A percentile compares a stretch with the other conserved stretches of the same genome.
Evolutionary conservation across 1,140 invertebrate genomes (phyloP).

Genomic region (honey bee (Apis mellifera)): Amel_HAv3.1 CM009932.2:9175001-9175500

Average conservation of each 20-base stretch:
- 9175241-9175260: neutral
- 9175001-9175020: too few species aligned
- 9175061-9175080: too few species aligned
- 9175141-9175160: too few species aligned
- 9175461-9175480: constrained; percentile 47
- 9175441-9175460: constrained; percentile 37
- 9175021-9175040: neutral
- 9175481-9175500: constrained; percentile 54
- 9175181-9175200: neutral
- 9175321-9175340: constrained; percentile 60
- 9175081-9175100: too few species aligned
- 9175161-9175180: neutral
- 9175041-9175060: too few species aligned
- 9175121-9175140: too few species aligned
- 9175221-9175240: too few species aligned
- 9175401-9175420: neutral
- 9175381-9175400: constrained; percentile 16
- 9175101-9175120: too few species aligned
- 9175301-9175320: constrained; percentile 16
- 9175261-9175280: constrained; percentile 4
- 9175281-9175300: constrained; percentile 52
- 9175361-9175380: constrained; percentile 55
- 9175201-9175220: neutral
- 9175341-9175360: constrained; percentile 55
- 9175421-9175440: neutral